phyloP scores from a whole-genome alignment of 2,888 invertebrate genomes.

The Pasiphila rectangulata region DNA sequence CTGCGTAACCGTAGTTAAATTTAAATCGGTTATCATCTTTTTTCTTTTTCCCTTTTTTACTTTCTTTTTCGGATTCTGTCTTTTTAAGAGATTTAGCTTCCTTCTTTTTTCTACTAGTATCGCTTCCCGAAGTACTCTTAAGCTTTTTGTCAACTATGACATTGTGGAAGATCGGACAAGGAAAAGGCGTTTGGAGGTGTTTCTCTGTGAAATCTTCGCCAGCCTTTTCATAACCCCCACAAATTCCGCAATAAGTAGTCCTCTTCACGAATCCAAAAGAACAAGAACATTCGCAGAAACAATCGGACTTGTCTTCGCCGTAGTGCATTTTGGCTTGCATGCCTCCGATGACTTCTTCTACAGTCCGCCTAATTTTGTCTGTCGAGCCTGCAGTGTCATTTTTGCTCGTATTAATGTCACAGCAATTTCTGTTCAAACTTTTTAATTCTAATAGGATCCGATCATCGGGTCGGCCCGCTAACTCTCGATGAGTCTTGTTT shows the following conservation, averaged over 20 bases:
- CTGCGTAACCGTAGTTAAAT: constrained; percentile 73
- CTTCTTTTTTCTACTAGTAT: constrained; percentile 46
- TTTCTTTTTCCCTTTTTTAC: constrained; percentile 55
- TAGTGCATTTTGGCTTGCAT: constrained; percentile 51
- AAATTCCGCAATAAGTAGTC: constrained; percentile 65
- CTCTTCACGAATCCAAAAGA: constrained; percentile 61
- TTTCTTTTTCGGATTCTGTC: constrained; percentile 56
- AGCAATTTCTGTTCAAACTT: constrained; percentile 44
- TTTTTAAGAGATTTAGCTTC: constrained; percentile 43
- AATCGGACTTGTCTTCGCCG: constrained; percentile 51
- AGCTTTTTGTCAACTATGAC: constrained; percentile 52
- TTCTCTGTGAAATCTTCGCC: constrained; percentile 53
- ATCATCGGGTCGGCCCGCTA: constrained; percentile 46
- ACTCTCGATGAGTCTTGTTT: constrained; percentile 39
- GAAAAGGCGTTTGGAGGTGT: constrained; percentile 45
- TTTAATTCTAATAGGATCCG: constrained; percentile 49
- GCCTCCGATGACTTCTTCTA: constrained; percentile 53
- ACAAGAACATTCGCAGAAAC: constrained; percentile 69
- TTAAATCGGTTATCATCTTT: constrained; percentile 62
- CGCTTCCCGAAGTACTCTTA: constrained; percentile 60
- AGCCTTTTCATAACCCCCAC: constrained; percentile 61
- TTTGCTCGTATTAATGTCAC: constrained; percentile 48
- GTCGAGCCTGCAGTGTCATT: constrained; percentile 49
- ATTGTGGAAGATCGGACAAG: constrained; percentile 69
- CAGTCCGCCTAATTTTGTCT: constrained; percentile 49